Base-by-base conservation (phyloP, 2,113 vertebrate genomes). In the Balaeniceps rex region DNA sequence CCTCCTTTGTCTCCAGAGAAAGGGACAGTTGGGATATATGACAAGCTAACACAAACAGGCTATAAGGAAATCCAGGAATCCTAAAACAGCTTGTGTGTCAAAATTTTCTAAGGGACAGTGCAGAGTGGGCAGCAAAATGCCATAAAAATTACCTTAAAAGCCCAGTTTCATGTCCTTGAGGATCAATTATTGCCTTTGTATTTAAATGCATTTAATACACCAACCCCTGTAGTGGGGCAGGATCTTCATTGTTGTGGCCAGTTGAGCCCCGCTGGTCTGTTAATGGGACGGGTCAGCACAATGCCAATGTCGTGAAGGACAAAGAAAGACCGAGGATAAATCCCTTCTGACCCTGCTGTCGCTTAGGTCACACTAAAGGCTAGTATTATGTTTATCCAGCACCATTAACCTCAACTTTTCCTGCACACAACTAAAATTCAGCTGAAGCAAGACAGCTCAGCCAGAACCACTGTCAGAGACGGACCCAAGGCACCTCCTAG, bases 291-390 rank as follows among this genome's bases (percentile, higher is more conserved):
- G 88, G 76, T 47, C 95, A 95, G 54, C 14, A 40, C 0, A 0
- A 66, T 9, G 25, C 29, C 68, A 83, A 4, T 0, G 0, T 4
- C 0, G 0, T 5, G 55, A 96, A 74, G 79, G 83, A 78, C 72
- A 91, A 63, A 66, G 65, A 60, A 47, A 54, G 57, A 36, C 33
- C 0, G 1, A 54, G 68, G 44, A 63, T 18, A 92, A 95, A 83
- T 29, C 75, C 34, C 21, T 91, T 36, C 82, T 28, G 34, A 76
- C 75, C 88, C 46, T n/a, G 7, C 74, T n/a, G 57, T 72, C 87
- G 82, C 84, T 89, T 21, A 21, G 81, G 93, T 65, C 91, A 68
- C 38, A 16, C 61, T 47, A 4, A 60, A 87, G 22, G 54, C 70
- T 60, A 51, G 16, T 12, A 10, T 52, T 44, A 57, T 13, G 13